Evolutionary conservation across 2,888 invertebrate genomes (phyloP), one percentile per base, ranked within the genome.

Genomic region (Pachymerium ferrugineum): DNA sequence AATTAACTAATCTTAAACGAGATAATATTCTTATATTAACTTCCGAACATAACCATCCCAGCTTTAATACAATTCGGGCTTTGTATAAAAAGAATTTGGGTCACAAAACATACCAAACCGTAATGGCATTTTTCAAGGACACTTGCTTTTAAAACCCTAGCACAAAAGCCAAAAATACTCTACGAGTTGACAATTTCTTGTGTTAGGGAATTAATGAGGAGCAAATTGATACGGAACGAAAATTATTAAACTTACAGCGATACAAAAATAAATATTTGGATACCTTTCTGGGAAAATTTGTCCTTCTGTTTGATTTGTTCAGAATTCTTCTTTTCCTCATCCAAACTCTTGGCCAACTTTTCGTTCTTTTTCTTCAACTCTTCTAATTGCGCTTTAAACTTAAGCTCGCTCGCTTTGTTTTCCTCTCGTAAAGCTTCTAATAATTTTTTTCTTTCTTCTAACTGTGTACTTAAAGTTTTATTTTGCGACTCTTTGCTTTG

Each of bases 1-100:
- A 72, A 28, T 19, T 12, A 12, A 28, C 29, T n/a, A 33, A 47
- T 25, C 29, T 12, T 25, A 47, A 1, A 47, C 14, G 8, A 25
- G 8, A 19, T 10, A 84, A 83, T 80, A 88, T 87, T 75, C 74
- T n/a, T n/a, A n/a, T n/a, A n/a, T n/a, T n/a, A n/a, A n/a, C n/a
- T n/a, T n/a, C n/a, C n/a, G n/a, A n/a, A n/a, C n/a, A n/a, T n/a
- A n/a, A n/a, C n/a, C n/a, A n/a, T n/a, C n/a, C n/a, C n/a, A n/a
- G n/a, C n/a, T n/a, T n/a, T n/a, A n/a, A n/a, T 38, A 5, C 38
- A 38, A 4, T 38, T 47, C 8, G 16, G 25, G 78, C 77, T 38
- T 78, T 78, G 5, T 75, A 76, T 10, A 77, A 74, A 71, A 90
- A 81, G 73, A 84, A 85, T 76, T 86, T 86, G 76, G 85, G 38